Evolutionary conservation across 2,797 vertebrate genomes (phyloP), one percentile per base, ranked within the genome.

Genomic region (Hybognathus amarus): DNA sequence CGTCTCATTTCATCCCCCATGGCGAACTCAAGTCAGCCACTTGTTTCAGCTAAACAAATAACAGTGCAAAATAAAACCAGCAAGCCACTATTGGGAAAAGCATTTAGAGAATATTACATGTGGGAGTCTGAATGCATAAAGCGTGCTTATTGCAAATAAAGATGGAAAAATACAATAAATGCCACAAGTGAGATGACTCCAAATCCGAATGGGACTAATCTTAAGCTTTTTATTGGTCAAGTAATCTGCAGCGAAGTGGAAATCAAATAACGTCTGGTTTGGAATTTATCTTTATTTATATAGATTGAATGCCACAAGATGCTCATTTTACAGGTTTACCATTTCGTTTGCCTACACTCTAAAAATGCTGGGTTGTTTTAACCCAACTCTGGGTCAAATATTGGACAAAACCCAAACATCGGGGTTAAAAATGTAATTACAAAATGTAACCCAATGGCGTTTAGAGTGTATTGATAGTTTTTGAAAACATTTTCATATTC

Each of bases 1-100:
- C 83, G 82, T 90, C 90, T 91, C 79, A 88, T 88, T 83, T 79
- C 77, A 85, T 87, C 90, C 88, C 84, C 87, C 27, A 15, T 68
- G 78, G 89, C 81, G 66, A 84, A 87, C 80, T 70, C 83, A 40
- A 77, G 59, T 20, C 61, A 83, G 73, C 42, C 64, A 80, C 78
- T 82, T 78, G 63, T 74, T 87, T 85, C 73, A 77, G 68, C 13
- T 56, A 82, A 89, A 90, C 47, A 84, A 88, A 90, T 87, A 86
- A 85, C 73, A 77, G 79, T n/a, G 27, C 8, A 85, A 85, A 87
- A 89, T 74, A 73, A 89, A 90, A 88, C 67, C 84, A 80, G 73
- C 78, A 67, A 73, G 85, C 80, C 79, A 42, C 84, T 85, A 82
- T 85, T 80, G 80, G 47, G 42, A 75, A 77, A 88, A 63, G 79